Evolutionary conservation across 2,113 vertebrate species (phyloP).

Genomic region (Serilophus lunatus): DNA sequence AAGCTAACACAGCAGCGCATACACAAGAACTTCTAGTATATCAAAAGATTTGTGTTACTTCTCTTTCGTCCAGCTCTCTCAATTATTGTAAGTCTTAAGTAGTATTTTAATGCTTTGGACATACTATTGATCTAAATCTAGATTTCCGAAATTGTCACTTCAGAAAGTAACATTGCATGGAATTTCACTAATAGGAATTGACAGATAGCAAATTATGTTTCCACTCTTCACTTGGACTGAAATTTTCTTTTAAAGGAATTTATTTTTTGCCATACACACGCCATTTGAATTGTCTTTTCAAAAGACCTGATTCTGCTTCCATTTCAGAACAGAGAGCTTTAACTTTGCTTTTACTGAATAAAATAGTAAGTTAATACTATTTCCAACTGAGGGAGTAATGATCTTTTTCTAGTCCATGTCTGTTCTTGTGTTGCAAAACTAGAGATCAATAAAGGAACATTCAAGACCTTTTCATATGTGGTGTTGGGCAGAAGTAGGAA

Average conservation of each 20-base stretch:
- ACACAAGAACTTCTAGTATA: not conserved
- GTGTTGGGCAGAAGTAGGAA: not conserved
- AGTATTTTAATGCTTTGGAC: not conserved
- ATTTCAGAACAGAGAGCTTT: not conserved
- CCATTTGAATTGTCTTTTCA: not conserved
- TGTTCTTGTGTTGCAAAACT: not conserved
- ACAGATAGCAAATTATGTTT: not conserved
- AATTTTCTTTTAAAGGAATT: slow-evolving; percentile 8
- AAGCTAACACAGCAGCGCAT: not conserved
- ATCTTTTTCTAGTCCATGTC: not conserved
- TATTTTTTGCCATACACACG: not conserved
- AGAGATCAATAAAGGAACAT: not conserved
- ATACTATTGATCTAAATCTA: not conserved
- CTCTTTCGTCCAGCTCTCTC: not conserved
- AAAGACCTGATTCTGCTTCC: not conserved
- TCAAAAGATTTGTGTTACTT: slow-evolving; percentile 16
- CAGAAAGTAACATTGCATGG: not conserved
- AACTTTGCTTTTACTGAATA: not conserved
- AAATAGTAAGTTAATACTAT: not conserved
- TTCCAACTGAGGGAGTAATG: not conserved
- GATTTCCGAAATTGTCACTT: not conserved
- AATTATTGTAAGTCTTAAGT: slow-evolving; percentile 20
- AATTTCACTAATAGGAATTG: not conserved
- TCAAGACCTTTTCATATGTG: not conserved
- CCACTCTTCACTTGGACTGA: not conserved